A percentile compares a stretch with the other conserved stretches of the same genome.
Conservation (phyloP, 2,113 vertebrate species). For the Varanus komodoensis region DNA sequence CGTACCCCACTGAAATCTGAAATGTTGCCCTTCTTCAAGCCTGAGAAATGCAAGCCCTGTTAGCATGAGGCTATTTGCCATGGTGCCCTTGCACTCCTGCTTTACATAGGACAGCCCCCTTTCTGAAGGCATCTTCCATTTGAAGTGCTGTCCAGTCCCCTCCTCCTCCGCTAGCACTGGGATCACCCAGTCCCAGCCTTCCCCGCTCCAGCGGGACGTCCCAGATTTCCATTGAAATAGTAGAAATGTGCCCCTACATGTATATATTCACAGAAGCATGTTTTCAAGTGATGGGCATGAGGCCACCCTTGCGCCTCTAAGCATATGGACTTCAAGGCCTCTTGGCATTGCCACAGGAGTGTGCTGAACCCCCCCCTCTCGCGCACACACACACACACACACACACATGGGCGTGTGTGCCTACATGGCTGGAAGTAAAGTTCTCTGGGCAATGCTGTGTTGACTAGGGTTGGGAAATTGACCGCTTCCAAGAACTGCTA, state of each 20-base stretch:
- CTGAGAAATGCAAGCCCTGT: not conserved
- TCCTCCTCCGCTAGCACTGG: too few relatives aligned
- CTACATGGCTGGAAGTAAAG: fast-evolving
- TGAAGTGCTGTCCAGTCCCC: not conserved
- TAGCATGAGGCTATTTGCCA: not conserved
- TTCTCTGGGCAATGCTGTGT: not conserved
- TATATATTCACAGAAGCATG: not conserved
- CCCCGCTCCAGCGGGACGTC: too few relatives aligned
- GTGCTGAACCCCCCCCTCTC: too few relatives aligned
- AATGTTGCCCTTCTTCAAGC: not conserved
- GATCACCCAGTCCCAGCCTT: not conserved
- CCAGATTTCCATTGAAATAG: not conserved
- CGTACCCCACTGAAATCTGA: not conserved
- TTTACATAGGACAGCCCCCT: too few relatives aligned
- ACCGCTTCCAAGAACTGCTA: not conserved
- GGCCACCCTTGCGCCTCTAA: too few relatives aligned
- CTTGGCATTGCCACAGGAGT: not conserved
- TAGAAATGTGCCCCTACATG: not conserved
- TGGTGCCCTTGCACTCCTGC: too few relatives aligned
- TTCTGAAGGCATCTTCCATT: not conserved
- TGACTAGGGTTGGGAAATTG: not conserved
- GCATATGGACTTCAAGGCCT: not conserved
- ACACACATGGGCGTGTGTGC: too few relatives aligned
- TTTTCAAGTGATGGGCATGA: not conserved
- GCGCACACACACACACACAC: too few relatives aligned